Conservation (phyloP, 2,888 invertebrate species). For the Slavum lentiscoides region DNA sequence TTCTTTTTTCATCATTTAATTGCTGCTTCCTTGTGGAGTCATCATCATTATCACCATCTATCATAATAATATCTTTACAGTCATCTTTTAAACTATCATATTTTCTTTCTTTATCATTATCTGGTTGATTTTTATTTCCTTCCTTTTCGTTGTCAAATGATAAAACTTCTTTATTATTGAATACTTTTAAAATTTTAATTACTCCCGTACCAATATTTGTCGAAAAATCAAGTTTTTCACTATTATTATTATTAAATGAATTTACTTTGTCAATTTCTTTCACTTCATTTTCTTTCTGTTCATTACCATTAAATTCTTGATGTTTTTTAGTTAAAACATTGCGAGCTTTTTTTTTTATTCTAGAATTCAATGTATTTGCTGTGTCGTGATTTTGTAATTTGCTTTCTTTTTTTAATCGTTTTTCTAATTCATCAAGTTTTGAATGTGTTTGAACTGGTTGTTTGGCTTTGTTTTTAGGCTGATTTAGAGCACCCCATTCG, state of each 20-base stretch:
- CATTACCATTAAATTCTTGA: neutral
- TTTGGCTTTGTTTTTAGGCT: constrained; percentile 18
- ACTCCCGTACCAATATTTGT: too few species aligned
- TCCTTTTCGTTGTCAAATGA: too few species aligned
- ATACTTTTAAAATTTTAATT: too few species aligned
- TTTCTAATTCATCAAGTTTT: constrained; percentile 33
- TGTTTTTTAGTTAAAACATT: neutral
- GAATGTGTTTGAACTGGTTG: neutral
- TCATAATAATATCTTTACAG: neutral
- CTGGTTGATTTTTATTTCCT: too few species aligned
- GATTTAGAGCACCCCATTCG: constrained; percentile 39
- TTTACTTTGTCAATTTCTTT: neutral
- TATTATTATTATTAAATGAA: too few species aligned
- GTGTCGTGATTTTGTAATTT: neutral
- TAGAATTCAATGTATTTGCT: neutral
- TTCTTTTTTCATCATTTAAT: neutral
- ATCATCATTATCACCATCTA: neutral
- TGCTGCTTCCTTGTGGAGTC: neutral
- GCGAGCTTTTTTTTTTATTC: neutral
- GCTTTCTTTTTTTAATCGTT: neutral
- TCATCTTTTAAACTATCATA: neutral
- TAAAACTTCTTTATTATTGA: too few species aligned
- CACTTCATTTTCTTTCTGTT: neutral
- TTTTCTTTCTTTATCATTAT: neutral
- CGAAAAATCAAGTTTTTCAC: too few species aligned